A percentile compares a stretch with the other conserved stretches of the same genome.
Conservation (phyloP, 1,140 invertebrate species). For the Sogatella furcifera region DNA sequence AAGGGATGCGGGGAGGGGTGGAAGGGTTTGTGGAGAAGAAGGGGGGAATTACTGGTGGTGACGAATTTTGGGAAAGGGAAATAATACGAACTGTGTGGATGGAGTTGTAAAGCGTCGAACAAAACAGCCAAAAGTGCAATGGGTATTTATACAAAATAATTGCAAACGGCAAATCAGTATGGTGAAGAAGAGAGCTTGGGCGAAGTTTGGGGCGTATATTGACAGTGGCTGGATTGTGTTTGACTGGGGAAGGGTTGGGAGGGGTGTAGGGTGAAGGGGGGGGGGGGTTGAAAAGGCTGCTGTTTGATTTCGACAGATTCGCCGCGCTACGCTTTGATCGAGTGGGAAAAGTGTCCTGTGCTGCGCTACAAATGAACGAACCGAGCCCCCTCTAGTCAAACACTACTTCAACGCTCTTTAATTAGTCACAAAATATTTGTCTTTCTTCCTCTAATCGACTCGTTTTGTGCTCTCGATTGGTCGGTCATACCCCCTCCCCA, state of each 20-base stretch:
- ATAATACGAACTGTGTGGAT: too few relatives aligned
- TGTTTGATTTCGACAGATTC: background rate
- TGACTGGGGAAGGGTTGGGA: background rate
- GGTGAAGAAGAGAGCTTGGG: background rate
- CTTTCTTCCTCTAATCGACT: background rate
- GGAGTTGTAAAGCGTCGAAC: too few relatives aligned
- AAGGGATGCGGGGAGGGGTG: too few relatives aligned
- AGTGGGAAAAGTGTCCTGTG: background rate
- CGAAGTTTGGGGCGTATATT: background rate
- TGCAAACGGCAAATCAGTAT: background rate
- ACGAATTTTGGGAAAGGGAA: too few relatives aligned
- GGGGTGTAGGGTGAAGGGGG: background rate
- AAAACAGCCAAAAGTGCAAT: too few relatives aligned
- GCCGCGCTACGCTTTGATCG: background rate
- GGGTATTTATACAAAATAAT: background rate
- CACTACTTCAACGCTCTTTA: background rate
- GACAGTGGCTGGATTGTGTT: background rate
- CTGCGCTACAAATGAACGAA: background rate
- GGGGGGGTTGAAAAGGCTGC: background rate
- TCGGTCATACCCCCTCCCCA: too few relatives aligned
- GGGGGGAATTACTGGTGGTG: too few relatives aligned
- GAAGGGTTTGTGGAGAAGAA: too few relatives aligned
- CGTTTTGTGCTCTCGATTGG: too few relatives aligned
- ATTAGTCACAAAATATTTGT: background rate
- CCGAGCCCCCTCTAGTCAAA: background rate